Conservation (phyloP, 1,140 invertebrate genomes). For the Cataglyphis hispanica region DNA sequence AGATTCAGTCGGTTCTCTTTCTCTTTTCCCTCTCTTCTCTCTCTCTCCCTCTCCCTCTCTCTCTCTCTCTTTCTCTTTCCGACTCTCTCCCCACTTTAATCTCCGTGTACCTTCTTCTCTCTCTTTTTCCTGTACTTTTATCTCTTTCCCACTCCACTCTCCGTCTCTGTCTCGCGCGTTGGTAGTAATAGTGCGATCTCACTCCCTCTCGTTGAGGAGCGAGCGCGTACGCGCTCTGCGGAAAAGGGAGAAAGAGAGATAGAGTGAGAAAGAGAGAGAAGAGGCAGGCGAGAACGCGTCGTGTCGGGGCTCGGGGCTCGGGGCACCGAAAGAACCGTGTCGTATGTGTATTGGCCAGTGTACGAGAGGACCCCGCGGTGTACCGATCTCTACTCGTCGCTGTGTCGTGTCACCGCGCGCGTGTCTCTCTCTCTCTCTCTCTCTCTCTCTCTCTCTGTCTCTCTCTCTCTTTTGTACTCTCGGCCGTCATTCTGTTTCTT, state of each 20-base stretch:
- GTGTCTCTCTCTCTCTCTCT: not conserved
- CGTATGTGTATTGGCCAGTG: slow-evolving; percentile 71
- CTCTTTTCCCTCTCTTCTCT: slow-evolving; percentile 58
- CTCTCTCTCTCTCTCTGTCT: not conserved
- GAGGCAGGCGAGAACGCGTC: slow-evolving; percentile 49
- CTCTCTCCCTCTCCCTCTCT: not conserved
- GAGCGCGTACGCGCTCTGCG: slow-evolving; percentile 12
- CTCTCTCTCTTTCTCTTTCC: not conserved
- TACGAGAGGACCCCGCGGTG: slow-evolving; percentile 77
- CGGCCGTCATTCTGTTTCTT: not conserved
- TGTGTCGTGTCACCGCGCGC: slow-evolving; percentile 48
- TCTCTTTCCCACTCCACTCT: slow-evolving; percentile 7
- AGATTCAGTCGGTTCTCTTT: slow-evolving; percentile 76
- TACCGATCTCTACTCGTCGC: slow-evolving; percentile 72
- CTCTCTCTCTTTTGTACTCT: not conserved
- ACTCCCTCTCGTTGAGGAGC: slow-evolving; percentile 41
- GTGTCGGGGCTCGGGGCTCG: slow-evolving; percentile 31
- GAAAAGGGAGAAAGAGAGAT: not conserved
- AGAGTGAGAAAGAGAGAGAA: slow-evolving; percentile 17
- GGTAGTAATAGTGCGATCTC: slow-evolving; percentile 30
- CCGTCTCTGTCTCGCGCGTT: slow-evolving; percentile 62
- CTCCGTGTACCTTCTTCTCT: slow-evolving; percentile 57
- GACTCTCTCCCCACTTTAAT: slow-evolving; percentile 32
- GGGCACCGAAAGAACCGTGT: slow-evolving; percentile 58
- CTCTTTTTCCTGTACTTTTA: slow-evolving; percentile 24